Evolutionary conservation across 1,140 invertebrate species (phyloP).

Genomic region (Metaphire vulgaris): DNA sequence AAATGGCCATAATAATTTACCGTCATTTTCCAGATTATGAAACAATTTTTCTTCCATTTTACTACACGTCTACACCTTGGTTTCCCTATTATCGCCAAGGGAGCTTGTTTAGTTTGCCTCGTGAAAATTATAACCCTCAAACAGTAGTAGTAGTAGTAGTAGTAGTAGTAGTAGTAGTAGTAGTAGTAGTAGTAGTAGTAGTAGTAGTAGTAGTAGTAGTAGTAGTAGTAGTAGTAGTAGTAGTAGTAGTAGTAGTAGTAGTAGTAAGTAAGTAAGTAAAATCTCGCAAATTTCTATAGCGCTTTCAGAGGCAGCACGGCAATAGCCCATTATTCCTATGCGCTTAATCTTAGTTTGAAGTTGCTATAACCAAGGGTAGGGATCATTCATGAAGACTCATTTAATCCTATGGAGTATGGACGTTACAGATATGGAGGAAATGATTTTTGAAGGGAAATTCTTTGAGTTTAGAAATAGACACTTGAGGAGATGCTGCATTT

Average conservation of each 20-base stretch:
- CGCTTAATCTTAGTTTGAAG: too few species aligned
- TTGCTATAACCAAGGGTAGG: too few species aligned
- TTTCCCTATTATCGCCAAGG: neutral
- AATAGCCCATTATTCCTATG: too few species aligned
- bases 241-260: slow-evolving; percentile 8
- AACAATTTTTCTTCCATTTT: neutral
- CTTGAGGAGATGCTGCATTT: too few species aligned
- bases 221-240: slow-evolving; percentile 10
- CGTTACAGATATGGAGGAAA: too few species aligned
- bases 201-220: slow-evolving; percentile 15
- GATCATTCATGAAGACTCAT: too few species aligned
- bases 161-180: slow-evolving; percentile 12
- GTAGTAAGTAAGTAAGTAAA: too few species aligned
- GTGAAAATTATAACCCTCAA: neutral
- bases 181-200: slow-evolving; percentile 13
- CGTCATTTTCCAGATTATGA: neutral
- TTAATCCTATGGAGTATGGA: too few species aligned
- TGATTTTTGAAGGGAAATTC: too few species aligned
- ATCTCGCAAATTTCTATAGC: too few species aligned
- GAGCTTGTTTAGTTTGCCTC: neutral
- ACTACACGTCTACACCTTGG: neutral
- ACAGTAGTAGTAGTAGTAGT: neutral
- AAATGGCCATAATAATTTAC: neutral
- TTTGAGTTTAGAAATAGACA: too few species aligned
- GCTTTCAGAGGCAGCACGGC: too few species aligned